Conservation (phyloP, 2,888 invertebrate species). For the Ellobium chinense region DNA sequence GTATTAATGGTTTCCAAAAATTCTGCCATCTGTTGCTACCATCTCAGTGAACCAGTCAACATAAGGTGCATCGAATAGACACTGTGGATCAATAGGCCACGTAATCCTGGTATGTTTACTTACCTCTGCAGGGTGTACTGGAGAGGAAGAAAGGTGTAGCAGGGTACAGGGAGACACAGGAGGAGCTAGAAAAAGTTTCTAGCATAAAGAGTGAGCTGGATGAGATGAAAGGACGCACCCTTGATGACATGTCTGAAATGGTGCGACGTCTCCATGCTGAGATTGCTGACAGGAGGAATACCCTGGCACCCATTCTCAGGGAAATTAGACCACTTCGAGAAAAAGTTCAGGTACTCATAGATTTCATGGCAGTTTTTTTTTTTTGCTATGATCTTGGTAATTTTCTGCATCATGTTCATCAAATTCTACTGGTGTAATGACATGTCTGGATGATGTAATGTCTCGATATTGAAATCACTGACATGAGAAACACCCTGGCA, state of each 20-base stretch:
- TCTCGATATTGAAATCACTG: too few relatives aligned
- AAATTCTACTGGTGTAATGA: too few relatives aligned
- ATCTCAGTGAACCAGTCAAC: too few relatives aligned
- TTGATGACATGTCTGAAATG: slow-evolving; percentile 81
- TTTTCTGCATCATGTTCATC: too few relatives aligned
- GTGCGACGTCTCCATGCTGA: slow-evolving; percentile 81
- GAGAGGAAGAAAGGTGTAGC: slow-evolving; percentile 78
- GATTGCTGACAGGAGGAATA: slow-evolving; percentile 84
- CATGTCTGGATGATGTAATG: too few relatives aligned
- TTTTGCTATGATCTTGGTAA: too few relatives aligned
- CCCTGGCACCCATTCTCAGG: slow-evolving; percentile 82
- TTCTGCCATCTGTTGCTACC: too few relatives aligned
- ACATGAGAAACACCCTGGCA: too few relatives aligned
- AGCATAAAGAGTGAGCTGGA: slow-evolving; percentile 81
- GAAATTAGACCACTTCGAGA: slow-evolving; percentile 85
- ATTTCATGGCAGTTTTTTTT: too few relatives aligned
- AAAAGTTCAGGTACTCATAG: slow-evolving; percentile 81
- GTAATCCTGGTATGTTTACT: background rate
- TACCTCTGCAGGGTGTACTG: slow-evolving; percentile 61
- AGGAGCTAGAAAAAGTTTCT: slow-evolving; percentile 82
- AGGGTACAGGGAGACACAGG: slow-evolving; percentile 82
- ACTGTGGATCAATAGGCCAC: background rate
- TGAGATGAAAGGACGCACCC: slow-evolving; percentile 80
- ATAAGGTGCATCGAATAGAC: too few relatives aligned
- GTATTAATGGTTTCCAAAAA: too few relatives aligned